Evolutionary conservation across 2,113 vertebrate species (phyloP).

Genomic region (Zeus faber): DNA sequence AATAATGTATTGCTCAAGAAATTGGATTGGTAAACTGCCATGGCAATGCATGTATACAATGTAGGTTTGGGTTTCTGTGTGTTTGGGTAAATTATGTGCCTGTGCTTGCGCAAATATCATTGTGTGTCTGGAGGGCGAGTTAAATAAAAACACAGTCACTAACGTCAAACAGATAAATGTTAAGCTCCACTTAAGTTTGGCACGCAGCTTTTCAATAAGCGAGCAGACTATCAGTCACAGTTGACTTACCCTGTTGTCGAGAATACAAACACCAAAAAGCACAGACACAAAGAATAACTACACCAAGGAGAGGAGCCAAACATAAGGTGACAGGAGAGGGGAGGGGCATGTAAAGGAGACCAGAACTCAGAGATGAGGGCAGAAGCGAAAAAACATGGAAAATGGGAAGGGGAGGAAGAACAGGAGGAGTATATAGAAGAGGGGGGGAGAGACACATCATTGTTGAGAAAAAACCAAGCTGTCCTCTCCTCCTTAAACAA

Average conservation of each 20-base stretch:
- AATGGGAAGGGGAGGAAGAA: not conserved
- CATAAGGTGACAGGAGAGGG: not conserved
- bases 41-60: conserved; percentile 3
- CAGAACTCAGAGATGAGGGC: not conserved
- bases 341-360: not conserved
- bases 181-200: conserved; percentile 62
- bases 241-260: conserved; percentile 74
- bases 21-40: conserved; percentile 28
- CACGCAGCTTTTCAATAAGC: conserved; percentile 69
- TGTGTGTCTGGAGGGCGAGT: conserved; percentile 21
- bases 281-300: conserved; percentile 63
- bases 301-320: conserved; percentile 55
- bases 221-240: conserved; percentile 65
- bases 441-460: too few relatives aligned
- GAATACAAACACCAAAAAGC: conserved; percentile 69
- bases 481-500: conserved; percentile 38
- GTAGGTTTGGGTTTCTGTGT: conserved; percentile 13
- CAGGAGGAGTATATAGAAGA: not conserved
- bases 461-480: conserved; percentile 32
- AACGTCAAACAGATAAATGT: conserved; percentile 51
- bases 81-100: conserved; percentile 14
- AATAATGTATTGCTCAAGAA: conserved; percentile 72
- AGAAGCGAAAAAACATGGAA: conserved; percentile 5
- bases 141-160: conserved; percentile 47
- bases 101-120: conserved; percentile 21